A percentile compares a stretch with the other conserved stretches of the same genome.
Conservation (phyloP, 1,140 invertebrate species). For the Oscheius sp. region DNA sequence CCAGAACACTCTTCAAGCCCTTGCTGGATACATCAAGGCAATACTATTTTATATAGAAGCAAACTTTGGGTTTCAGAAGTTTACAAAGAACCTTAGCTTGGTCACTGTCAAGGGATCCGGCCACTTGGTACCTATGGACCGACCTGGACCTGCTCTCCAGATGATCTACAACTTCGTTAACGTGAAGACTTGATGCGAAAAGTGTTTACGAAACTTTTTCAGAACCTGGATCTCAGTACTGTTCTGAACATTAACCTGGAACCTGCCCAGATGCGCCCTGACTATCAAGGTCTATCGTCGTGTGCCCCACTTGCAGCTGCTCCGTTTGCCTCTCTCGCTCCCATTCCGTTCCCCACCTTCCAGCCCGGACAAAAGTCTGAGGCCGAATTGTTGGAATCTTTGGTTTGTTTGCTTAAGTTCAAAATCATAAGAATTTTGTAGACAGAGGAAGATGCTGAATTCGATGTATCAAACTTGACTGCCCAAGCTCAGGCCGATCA, state of each 20-base stretch:
- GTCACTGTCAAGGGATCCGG: conserved; percentile 56
- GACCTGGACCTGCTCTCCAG: conserved; percentile 62
- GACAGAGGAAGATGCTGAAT: too few relatives aligned
- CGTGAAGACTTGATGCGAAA: too few relatives aligned
- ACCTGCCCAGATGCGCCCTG: conserved; percentile 18
- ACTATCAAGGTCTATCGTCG: not conserved
- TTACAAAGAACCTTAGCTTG: conserved; percentile 6
- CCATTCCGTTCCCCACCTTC: conserved; percentile 10
- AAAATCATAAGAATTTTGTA: too few relatives aligned
- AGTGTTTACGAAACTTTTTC: too few relatives aligned
- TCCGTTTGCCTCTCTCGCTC: not conserved
- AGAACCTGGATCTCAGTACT: conserved; percentile 10
- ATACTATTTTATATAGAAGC: not conserved
- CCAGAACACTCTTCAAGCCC: not conserved
- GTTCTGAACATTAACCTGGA: conserved; percentile 5
- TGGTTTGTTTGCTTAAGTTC: not conserved
- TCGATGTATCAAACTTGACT: not conserved
- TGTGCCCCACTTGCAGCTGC: conserved; percentile 4
- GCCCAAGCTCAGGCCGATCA: not conserved
- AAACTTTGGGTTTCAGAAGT: not conserved
- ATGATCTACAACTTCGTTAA: conserved; percentile 59
- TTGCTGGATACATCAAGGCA: conserved; percentile 20
- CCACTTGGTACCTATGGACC: conserved; percentile 67
- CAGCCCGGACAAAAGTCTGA: not conserved
- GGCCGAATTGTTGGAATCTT: not conserved